Base-by-base conservation (phyloP, 2,113 vertebrate species). In the Romanogobio albipinnatus region DNA sequence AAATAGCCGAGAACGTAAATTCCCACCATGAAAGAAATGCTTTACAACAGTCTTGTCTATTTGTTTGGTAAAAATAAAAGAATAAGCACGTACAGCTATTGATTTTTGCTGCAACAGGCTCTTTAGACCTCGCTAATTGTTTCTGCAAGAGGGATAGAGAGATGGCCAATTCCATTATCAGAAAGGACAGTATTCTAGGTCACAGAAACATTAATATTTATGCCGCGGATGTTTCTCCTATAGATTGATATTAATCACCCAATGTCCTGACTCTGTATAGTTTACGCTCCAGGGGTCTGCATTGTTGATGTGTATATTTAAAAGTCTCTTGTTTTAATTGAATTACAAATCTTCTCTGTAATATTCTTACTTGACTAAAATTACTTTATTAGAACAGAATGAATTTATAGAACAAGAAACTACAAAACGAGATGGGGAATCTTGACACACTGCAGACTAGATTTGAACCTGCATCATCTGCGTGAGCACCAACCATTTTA, bases 41-140 rank as follows among this genome's bases (percentile, higher is more conserved):
- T 71, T 56, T 19, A 24, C 19, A 78, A 24, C 22, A 10, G 33
- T 75, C 7, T 75, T 80, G 36, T 87, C 51, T 39, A 83, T 80
- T 58, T 84, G 74, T 81, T 68, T 82, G 51, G 47, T 14, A 84
- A 78, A 84, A 26, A 56, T 76, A n/a, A 61, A 84, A 83, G 53
- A 58, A 83, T 49, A 51, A 85, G 75, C 56, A 82, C 19, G 3
- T 64, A 74, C 39, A 73, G 6, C 4, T 78, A 88, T 88, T 86
- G 85, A 86, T 85, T 88, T 88, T 56, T 56, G 22, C 73, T 62
- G 36, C 64, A 79, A 85, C 77, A 86, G 39, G 56, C 43, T 61
- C 81, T 58, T 22, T 15, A 33, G 68, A 66, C 17, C 39, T 59
- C 70, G 83, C 58, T 24, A n/a, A 64, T 87, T 77, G 76, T 83